Percentiles rank a stretch among this genome's conserved stretches.
Conservation (phyloP, 2,113 vertebrate species). For the Pseudorectes ferrugineus region DNA sequence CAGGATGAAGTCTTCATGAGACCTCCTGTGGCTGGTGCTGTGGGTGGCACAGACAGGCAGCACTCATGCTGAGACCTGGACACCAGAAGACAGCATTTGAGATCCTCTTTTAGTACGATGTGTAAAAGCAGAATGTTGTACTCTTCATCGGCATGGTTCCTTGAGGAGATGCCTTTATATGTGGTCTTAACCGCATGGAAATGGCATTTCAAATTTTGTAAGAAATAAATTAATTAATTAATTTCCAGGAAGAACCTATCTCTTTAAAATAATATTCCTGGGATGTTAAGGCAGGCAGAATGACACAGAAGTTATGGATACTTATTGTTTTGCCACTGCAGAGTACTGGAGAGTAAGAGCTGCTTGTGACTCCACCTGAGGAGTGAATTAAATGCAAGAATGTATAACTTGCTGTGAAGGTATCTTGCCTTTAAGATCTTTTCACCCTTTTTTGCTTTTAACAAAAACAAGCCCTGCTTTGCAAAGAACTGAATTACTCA, state of each 20-base stretch:
- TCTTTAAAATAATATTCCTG: background rate
- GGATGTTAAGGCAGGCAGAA: background rate
- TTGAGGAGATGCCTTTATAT: background rate
- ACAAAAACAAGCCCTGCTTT: background rate
- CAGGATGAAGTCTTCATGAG: background rate
- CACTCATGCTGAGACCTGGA: background rate
- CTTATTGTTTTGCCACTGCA: background rate
- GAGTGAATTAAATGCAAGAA: background rate
- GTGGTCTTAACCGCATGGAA: background rate
- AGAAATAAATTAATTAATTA: background rate
- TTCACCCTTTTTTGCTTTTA: background rate
- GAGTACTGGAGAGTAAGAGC: background rate
- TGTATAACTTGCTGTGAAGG: background rate
- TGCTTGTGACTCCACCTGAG: background rate
- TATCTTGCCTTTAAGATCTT: background rate
- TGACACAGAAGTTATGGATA: background rate
- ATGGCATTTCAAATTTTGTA: background rate
- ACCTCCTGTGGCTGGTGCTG: background rate
- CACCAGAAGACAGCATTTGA: background rate
- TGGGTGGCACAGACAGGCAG: background rate
- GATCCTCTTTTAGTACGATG: background rate
- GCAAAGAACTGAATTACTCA: slow-evolving; percentile 7
- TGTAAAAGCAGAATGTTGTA: background rate
- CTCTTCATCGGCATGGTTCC: background rate
- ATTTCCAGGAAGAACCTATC: background rate